Evolutionary conservation across 1,140 invertebrate species (phyloP).

Genomic region (Brachystomella parvula): DNA sequence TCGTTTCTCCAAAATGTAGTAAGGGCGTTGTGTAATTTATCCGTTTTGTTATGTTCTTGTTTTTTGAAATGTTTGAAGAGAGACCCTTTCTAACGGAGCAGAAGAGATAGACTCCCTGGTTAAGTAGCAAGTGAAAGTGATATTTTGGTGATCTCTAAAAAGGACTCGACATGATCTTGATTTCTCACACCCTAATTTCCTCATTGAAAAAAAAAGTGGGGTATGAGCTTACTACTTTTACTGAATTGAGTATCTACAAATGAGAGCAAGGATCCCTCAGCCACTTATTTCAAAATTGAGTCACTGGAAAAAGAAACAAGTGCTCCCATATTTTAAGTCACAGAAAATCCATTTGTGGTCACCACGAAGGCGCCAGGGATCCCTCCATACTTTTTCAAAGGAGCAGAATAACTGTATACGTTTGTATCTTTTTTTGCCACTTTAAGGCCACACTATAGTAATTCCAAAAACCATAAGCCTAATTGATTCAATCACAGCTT

Average conservation of each 20-base stretch:
- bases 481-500: background rate
- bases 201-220: background rate
- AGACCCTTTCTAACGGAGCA: background rate
- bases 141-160: background rate
- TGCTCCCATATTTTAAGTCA: background rate
- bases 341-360: constrained; percentile 6
- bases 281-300: background rate
- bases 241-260: background rate
- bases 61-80: background rate
- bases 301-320: background rate
- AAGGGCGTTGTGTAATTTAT: background rate
- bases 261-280: background rate
- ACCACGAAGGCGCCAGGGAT: background rate
- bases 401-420: background rate
- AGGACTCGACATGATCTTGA: background rate
- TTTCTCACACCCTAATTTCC: background rate
- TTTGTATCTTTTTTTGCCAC: constrained; percentile 1
- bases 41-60: background rate
- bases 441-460: background rate
- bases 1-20: background rate
- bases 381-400: background rate
- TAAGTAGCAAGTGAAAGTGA: constrained; percentile 1
- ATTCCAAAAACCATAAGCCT: background rate
- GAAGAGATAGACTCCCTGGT: background rate
- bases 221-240: background rate